phyloP scores from a whole-genome alignment of 1,140 invertebrate species.

The Eurosta solidaginis region DNA sequence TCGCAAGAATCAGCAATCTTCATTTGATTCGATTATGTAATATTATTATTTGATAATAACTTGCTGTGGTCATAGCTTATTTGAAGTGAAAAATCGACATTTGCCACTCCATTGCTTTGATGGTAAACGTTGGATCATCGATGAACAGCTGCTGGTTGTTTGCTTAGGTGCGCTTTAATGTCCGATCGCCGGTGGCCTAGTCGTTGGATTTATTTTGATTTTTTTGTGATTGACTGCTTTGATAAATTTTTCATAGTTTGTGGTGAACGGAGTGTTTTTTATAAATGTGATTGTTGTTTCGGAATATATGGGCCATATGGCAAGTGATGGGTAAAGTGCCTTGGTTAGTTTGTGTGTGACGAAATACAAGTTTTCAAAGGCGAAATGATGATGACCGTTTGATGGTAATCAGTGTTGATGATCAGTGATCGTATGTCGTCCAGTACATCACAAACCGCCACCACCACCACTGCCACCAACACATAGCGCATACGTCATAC shows the following conservation, averaged over 20 bases:
- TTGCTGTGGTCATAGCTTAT: neutral
- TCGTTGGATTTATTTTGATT: neutral
- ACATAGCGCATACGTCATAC: neutral
- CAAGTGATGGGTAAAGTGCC: neutral
- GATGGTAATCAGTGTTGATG: slow-evolving; percentile 13
- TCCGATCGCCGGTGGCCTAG: neutral
- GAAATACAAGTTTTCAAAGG: neutral
- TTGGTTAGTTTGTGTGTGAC: neutral
- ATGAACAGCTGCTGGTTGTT: neutral
- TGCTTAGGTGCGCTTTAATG: neutral
- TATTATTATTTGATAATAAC: slow-evolving; percentile 22
- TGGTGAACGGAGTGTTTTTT: too few species aligned
- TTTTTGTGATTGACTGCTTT: neutral
- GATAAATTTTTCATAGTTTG: neutral
- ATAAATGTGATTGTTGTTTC: neutral
- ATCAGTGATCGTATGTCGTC: neutral
- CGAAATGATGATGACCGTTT: neutral
- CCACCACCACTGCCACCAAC: too few species aligned
- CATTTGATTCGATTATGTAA: slow-evolving; percentile 22
- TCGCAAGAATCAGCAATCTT: neutral
- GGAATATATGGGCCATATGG: neutral
- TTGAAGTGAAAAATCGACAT: slow-evolving; percentile 10
- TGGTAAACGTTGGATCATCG: neutral
- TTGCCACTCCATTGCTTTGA: neutral
- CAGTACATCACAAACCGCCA: too few species aligned